Percentiles rank a stretch among this genome's conserved stretches.
Evolutionary conservation across 64 coral and sea anemone genomes (phyloP).

Genomic region (Montipora cactus): DNA sequence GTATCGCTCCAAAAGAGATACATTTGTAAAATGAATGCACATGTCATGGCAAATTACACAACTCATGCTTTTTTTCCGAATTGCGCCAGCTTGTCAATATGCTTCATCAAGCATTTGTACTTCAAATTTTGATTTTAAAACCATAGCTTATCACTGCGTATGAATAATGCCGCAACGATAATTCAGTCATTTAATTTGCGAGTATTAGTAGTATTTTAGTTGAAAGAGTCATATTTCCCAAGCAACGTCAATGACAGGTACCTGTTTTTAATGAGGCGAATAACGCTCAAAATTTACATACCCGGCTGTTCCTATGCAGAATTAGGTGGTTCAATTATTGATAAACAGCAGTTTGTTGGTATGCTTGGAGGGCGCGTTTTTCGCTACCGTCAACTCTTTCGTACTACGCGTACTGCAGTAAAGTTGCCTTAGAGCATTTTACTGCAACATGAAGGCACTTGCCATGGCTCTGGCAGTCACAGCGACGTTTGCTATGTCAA

Average conservation of each 20-base stretch:
- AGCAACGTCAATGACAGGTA: neutral
- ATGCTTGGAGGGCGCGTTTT: conserved; percentile 1
- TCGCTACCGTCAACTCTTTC: neutral
- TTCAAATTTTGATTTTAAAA: too few relatives aligned
- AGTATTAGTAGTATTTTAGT: neutral
- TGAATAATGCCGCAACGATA: too few relatives aligned
- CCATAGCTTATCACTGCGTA: too few relatives aligned
- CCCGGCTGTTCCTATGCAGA: neutral
- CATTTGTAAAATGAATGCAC: too few relatives aligned
- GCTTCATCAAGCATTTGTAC: too few relatives aligned
- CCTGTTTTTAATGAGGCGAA: neutral
- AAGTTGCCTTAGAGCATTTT: neutral
- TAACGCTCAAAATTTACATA: conserved; percentile 7
- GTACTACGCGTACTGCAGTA: neutral
- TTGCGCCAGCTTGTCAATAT: too few relatives aligned
- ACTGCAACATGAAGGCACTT: conserved; percentile 2
- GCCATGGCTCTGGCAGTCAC: neutral
- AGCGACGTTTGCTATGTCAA: neutral
- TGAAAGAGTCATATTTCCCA: neutral
- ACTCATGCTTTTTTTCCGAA: too few relatives aligned
- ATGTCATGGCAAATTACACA: too few relatives aligned
- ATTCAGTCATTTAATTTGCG: too few relatives aligned
- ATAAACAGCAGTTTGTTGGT: neutral
- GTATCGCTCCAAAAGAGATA: too few relatives aligned
- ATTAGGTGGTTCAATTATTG: conserved; percentile 25